Evolutionary conservation across 2,113 vertebrate species (phyloP), one percentile per base, ranked within the genome.

Genomic region (Paratilapia polleni): DNA sequence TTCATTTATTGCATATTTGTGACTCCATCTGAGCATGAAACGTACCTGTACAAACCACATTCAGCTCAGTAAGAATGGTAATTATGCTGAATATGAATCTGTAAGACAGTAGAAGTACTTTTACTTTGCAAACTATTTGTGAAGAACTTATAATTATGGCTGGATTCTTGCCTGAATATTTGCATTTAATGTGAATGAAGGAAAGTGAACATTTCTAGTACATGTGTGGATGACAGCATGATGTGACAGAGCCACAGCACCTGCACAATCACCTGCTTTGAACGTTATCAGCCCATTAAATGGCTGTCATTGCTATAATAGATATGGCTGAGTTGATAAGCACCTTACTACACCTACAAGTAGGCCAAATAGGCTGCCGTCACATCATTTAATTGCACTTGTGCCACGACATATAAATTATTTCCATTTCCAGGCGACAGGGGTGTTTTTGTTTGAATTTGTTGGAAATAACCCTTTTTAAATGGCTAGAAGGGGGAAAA

Each of bases 1-100:
- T 58, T 79, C 12, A 57, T 63, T 22, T 20, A 63, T 20, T 77
- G 24, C 38, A 49, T 24, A 60, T 77, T 77, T 77, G 75, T 77
- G 75, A 28, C 75, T 60, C 75, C 75, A 60, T 10, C 38, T 77
- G 57, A 60, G 38, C 75, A 47, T 47, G 57, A 61, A 61, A 61
- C 26, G 57, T 14, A 47, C 22, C 38, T 77, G 31, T 41, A 19
- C 57, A 15, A 60, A 47, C 24, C 38, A 24, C 56, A 77, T 47
- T 60, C 24, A 31, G 24, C 36, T 60, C 57, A 61, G 24, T 31
- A 61, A 61, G 38, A 77, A 43, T 60, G 75, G 11, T 28, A 47
- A 59, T 47, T 77, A 47, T 28, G 52, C 22, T 10, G 66, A 70
- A 70, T 70, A 70, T 70, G 24, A 70, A 70, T 70, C 43, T 12